phyloP scores from a whole-genome alignment of 2,797 vertebrate species.

The Spinus pinus region DNA sequence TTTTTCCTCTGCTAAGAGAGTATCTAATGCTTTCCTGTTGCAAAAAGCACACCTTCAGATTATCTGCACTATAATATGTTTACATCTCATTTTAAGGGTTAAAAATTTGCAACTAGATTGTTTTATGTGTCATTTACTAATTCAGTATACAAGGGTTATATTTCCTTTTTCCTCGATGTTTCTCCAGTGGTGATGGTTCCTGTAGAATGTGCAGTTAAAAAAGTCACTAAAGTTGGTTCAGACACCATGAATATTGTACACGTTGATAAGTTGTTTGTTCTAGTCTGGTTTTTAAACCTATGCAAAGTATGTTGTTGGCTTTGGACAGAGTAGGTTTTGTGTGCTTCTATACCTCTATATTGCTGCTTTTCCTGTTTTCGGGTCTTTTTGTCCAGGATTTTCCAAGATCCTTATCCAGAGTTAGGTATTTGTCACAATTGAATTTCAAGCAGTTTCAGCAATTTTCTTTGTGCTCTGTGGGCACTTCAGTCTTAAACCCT shows the following conservation, averaged over 20 bases:
- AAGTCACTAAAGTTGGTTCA: not conserved
- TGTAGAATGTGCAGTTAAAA: not conserved
- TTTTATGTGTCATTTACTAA: not conserved
- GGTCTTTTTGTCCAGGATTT: not conserved
- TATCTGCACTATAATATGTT: not conserved
- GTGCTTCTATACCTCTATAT: not conserved
- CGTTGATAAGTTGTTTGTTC: not conserved
- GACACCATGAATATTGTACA: not conserved
- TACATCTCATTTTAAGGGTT: not conserved
- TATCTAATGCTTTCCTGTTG: constrained; percentile 13
- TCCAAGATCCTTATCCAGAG: not conserved
- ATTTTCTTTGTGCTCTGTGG: not conserved
- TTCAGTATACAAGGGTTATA: not conserved
- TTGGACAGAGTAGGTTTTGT: not conserved
- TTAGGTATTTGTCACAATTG: not conserved
- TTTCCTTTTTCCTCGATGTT: not conserved
- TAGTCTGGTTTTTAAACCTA: not conserved
- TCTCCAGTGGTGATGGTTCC: not conserved
- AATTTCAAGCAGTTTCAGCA: not conserved
- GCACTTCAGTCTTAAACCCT: not conserved
- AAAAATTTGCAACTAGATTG: not conserved
- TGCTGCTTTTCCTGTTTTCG: not conserved
- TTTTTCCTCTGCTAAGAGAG: not conserved
- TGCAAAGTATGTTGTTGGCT: not conserved
- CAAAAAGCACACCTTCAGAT: not conserved